Evolutionary conservation across 2,888 invertebrate species (phyloP).

Genomic region (Incurvaria masculella): DNA sequence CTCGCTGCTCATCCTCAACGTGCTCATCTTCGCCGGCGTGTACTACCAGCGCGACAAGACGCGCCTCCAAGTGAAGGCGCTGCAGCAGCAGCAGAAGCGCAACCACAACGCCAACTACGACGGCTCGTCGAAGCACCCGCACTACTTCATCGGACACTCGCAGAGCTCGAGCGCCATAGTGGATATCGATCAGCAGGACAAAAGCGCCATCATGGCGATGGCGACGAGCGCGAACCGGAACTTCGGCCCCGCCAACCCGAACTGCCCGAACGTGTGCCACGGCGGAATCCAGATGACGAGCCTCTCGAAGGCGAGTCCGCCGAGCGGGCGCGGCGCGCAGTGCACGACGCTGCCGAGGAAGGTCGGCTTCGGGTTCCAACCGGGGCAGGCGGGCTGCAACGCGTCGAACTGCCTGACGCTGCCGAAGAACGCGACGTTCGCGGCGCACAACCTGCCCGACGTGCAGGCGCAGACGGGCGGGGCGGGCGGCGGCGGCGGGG

Average conservation of each 20-base stretch:
- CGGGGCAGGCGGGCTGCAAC: conserved; percentile 43
- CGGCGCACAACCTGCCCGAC: conserved; percentile 40
- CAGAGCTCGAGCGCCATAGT: conserved; percentile 82
- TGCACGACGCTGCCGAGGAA: conserved; percentile 50
- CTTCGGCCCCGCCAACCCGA: conserved; percentile 34
- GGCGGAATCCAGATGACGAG: conserved; percentile 58
- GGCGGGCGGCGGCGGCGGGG: conserved; percentile 12
- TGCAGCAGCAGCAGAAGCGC: conserved; percentile 70
- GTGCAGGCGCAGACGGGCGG: conserved; percentile 51
- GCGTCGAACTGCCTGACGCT: conserved; percentile 57
- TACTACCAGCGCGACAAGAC: conserved; percentile 81
- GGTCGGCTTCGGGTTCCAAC: conserved; percentile 45
- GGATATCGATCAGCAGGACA: conserved; percentile 77
- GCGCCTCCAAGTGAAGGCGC: conserved; percentile 70
- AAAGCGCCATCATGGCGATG: conserved; percentile 51
- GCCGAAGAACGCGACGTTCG: conserved; percentile 57
- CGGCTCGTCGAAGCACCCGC: conserved; percentile 69
- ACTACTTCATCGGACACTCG: conserved; percentile 73
- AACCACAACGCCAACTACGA: conserved; percentile 52
- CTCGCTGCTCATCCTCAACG: conserved; percentile 74
- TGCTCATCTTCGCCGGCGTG: conserved; percentile 79
- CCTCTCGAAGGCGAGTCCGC: conserved; percentile 42
- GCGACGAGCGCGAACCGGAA: conserved; percentile 45
- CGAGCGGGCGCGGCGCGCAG: conserved; percentile 36
- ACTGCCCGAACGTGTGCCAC: conserved; percentile 57